Conservation (phyloP, 2,113 vertebrate genomes). For the Elephas maximus region DNA sequence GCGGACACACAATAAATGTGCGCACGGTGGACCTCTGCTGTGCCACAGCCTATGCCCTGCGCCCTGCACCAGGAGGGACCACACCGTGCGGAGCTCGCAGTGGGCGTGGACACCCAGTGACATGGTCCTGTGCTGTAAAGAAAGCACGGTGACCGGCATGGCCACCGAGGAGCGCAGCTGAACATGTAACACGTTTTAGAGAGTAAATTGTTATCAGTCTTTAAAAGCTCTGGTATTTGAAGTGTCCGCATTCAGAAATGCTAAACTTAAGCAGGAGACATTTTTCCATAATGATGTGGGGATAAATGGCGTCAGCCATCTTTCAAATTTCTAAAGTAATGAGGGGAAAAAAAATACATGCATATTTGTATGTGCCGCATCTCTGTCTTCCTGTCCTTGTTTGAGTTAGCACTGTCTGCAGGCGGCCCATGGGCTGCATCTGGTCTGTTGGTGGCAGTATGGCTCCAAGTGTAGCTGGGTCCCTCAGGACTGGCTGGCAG, state of each 20-base stretch:
- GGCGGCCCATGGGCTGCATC: fast-evolving
- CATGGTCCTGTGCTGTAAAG: background rate
- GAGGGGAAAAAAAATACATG: background rate
- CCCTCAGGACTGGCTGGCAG: background rate
- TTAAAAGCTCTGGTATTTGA: background rate
- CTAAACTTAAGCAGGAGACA: background rate
- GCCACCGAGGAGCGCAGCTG: background rate
- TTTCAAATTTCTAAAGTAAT: background rate
- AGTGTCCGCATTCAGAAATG: background rate
- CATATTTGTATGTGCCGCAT: fast-evolving
- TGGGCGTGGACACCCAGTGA: too few species aligned
- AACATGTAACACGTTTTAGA: background rate
- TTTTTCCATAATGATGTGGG: background rate
- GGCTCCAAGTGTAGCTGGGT: background rate
- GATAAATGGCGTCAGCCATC: background rate
- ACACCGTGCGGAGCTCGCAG: background rate
- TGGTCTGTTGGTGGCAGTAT: background rate
- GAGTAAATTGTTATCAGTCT: background rate
- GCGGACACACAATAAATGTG: background rate
- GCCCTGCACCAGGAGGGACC: fast-evolving
- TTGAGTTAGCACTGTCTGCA: background rate
- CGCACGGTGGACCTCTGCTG: fast-evolving
- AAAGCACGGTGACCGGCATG: background rate
- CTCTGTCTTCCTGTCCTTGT: background rate
- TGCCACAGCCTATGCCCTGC: fast-evolving